Percentiles rank a stretch among this genome's conserved stretches.
phyloP scores from a whole-genome alignment of 2,797 vertebrate genomes.

The Ctenopoma kingsleyae region DNA sequence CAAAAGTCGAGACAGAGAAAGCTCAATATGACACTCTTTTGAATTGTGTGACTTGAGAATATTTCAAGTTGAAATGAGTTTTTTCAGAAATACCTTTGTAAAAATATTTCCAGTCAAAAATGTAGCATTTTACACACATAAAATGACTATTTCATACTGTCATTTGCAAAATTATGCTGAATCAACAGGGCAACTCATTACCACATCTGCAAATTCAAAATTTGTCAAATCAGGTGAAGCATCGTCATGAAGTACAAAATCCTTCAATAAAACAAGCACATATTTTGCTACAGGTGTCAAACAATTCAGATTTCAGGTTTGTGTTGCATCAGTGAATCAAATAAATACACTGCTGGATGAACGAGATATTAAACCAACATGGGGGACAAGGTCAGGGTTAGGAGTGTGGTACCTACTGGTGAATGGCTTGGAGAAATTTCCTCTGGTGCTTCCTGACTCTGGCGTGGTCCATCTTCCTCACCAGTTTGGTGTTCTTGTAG shows the following conservation, averaged over 20 bases:
- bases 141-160: slow-evolving; percentile 16
- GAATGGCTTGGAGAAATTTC: slow-evolving; percentile 99
- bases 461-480: slow-evolving; percentile 99
- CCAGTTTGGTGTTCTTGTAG: slow-evolving; percentile 99
- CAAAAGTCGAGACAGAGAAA: slow-evolving; percentile 36
- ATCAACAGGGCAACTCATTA: slow-evolving; percentile 24
- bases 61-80: slow-evolving; percentile 31
- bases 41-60: slow-evolving; percentile 40
- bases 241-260: slow-evolving; percentile 16
- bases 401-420: slow-evolving; percentile 92
- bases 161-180: slow-evolving; percentile 27
- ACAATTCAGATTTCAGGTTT: slow-evolving; percentile 87
- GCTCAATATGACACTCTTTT: slow-evolving; percentile 53
- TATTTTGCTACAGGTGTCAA: slow-evolving; percentile 89
- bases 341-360: slow-evolving; percentile 30
- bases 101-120: slow-evolving; percentile 32
- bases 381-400: not conserved
- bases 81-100: slow-evolving; percentile 37
- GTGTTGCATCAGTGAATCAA: slow-evolving; percentile 27
- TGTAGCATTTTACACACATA: slow-evolving; percentile 34
- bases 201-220: slow-evolving; percentile 45
- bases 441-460: slow-evolving; percentile 99
- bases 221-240: slow-evolving; percentile 32
- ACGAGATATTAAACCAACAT: not conserved
- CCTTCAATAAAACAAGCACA: slow-evolving; percentile 26